Evolutionary conservation across 1,140 invertebrate species (phyloP), one percentile per base, ranked within the genome.

Genomic region (Trichonephila inaurata): DNA sequence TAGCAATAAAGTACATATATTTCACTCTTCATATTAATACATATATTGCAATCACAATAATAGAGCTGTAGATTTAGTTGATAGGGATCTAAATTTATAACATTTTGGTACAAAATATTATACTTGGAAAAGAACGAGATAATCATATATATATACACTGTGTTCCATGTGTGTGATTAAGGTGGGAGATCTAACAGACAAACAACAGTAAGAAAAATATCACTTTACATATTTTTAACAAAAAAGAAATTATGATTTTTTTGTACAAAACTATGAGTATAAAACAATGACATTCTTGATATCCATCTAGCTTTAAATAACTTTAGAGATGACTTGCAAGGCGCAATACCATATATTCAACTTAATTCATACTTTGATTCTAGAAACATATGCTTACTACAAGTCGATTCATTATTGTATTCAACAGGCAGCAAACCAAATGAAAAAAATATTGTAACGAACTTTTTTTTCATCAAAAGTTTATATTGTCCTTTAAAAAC

Each of bases 181-280:
- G 69, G 69, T 77, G 69, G 69, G 69, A 77, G 28, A 77, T 77
- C 69, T 77, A 77, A 77, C 69, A 77, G 69, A 33, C 28, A 40
- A 77, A 77, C 18, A 77, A 77, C 69, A 77, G 69, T 77, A 77
- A 40, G 69, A 77, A 77, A 77, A 77, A 77, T 77, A 77, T 77
- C 69, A 77, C 69, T 77, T 77, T 77, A 77, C 51, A 77, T 18
- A 77, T 28, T 77, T 77, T 69, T 14, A 77, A 77, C 24, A 77
- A 77, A 77, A 69, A 77, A 77, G 28, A 77, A 77, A 77, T 33
- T 77, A 77, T 77, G 69, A 40, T 19, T 14, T 40, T 33, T 69
- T 33, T 33, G 28, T 77, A 77, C 69, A 77, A 77, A 77, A 28
- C 33, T 77, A 33, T 77, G 69, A 77, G 19, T 77, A 77, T 77